Conservation (phyloP, 2,888 invertebrate species). For the Xiphydria camelus region DNA sequence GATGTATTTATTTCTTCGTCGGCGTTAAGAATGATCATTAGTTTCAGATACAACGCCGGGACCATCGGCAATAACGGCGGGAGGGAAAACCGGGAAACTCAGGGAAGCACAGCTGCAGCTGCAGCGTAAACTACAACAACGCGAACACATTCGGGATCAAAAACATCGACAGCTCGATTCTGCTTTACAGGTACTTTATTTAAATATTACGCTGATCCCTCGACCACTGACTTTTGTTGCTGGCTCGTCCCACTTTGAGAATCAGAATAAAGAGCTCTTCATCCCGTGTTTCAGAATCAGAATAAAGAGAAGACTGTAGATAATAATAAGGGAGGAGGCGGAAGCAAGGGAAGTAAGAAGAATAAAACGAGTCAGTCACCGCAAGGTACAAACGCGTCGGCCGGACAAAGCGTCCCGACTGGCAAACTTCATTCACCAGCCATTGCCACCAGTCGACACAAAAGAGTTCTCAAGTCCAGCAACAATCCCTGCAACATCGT, state of each 20-base stretch:
- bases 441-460: constrained; percentile 36
- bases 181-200: constrained; percentile 36
- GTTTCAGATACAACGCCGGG: constrained; percentile 40
- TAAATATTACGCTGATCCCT: too few relatives aligned
- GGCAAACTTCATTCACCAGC: constrained; percentile 28
- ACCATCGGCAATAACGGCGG: constrained; percentile 32
- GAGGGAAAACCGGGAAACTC: constrained; percentile 57
- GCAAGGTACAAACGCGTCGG: constrained; percentile 39
- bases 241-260: too few relatives aligned
- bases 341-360: constrained; percentile 42
- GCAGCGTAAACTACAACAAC: constrained; percentile 71
- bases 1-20: too few relatives aligned
- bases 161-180: constrained; percentile 57
- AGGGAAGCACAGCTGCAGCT: constrained; percentile 67
- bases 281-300: constrained; percentile 36
- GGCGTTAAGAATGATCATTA: constrained; percentile 1
- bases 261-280: too few relatives aligned
- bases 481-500: constrained; percentile 33
- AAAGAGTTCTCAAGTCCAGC: constrained; percentile 37
- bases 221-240: too few relatives aligned
- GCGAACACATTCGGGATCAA: constrained; percentile 67
- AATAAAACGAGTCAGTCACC: constrained; percentile 46
- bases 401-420: constrained; percentile 26
- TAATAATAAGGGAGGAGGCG: constrained; percentile 31
- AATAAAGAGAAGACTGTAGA: constrained; percentile 48